Base-by-base conservation (phyloP, 2,888 invertebrate species). In the Exephanes ischioxanthus region DNA sequence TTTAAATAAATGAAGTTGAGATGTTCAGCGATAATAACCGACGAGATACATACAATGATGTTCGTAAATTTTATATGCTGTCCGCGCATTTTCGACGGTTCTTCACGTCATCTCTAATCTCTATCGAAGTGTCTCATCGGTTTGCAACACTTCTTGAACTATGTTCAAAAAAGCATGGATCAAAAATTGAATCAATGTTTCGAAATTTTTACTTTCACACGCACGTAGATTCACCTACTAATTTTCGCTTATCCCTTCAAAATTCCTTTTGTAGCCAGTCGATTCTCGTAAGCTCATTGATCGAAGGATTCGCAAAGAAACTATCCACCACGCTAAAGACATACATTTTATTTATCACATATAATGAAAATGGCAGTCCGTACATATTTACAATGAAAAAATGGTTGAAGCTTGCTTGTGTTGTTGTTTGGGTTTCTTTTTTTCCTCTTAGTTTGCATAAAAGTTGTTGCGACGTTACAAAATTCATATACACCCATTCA, bases 271-370 rank as follows among this genome's bases (percentile, higher is more conserved):
- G 16, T 4, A 3, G 45, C 16, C 16, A 16, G 3, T 48, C 3
- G 16, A 16, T 48, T 48, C 16, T 14, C 4, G 45, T 16, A 16
- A 48, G 45, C 16, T 48, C 45, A 61, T 61, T 11, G 22, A 61
- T 61, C 9, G 14, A 61, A 30, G 6, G 41, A 6, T 58, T 37
- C 19, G 7, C 22, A 72, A 71, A 72, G 51, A 84, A 80, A 75
- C 70, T 53, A 76, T 84, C 19, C 26, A 72, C n/a, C 26, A 78
- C 73, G 63, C 81, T 85, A 81, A 81, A 81, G 84, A 85, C 81
- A 84, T 84, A 86, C 84, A 86, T 86, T 86, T 86, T 86, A 86
- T 87, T 87, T 85, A 87, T 87, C 86, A 87, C 87, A 87, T 87
- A 81, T 75, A 85, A 87, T 84, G 85, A 87, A 84, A 78, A 87